Conservation (phyloP, 2,113 vertebrate species). For the Marcusenius ussheri region DNA sequence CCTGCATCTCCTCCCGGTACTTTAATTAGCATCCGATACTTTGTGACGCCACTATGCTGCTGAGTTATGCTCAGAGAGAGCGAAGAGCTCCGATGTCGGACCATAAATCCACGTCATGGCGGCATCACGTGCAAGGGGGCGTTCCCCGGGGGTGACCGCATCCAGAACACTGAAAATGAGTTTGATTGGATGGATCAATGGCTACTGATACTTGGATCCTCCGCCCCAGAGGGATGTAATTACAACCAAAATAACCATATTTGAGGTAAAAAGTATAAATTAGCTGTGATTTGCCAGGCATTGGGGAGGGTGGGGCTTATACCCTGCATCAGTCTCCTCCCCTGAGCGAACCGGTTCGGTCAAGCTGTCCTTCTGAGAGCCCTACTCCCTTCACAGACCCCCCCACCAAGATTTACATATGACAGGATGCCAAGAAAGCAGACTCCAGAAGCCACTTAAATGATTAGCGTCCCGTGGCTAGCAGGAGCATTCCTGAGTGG, state of each 20-base stretch:
- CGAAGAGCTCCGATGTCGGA: too few species aligned
- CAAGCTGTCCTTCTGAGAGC: neutral
- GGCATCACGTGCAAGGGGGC: neutral
- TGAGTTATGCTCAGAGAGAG: neutral
- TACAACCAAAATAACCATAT: neutral
- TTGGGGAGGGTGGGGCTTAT: neutral
- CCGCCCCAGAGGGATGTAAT: neutral
- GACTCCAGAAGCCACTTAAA: neutral
- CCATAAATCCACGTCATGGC: neutral
- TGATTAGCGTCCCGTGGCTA: neutral
- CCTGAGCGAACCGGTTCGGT: neutral
- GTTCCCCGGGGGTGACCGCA: neutral
- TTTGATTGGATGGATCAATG: neutral
- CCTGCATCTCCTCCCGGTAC: neutral
- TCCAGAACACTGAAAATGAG: neutral
- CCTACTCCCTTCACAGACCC: neutral
- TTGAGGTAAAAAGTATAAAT: neutral
- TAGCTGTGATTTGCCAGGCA: neutral
- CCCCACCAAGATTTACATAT: neutral
- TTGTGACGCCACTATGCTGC: neutral
- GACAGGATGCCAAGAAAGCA: conserved; percentile 15
- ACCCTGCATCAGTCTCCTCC: neutral
- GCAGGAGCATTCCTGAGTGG: neutral
- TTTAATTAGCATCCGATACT: neutral
- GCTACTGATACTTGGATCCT: neutral